A percentile compares a stretch with the other conserved stretches of the same genome.
phyloP scores from a whole-genome alignment of 2,797 vertebrate genomes.

The Tadarida brasiliensis region DNA sequence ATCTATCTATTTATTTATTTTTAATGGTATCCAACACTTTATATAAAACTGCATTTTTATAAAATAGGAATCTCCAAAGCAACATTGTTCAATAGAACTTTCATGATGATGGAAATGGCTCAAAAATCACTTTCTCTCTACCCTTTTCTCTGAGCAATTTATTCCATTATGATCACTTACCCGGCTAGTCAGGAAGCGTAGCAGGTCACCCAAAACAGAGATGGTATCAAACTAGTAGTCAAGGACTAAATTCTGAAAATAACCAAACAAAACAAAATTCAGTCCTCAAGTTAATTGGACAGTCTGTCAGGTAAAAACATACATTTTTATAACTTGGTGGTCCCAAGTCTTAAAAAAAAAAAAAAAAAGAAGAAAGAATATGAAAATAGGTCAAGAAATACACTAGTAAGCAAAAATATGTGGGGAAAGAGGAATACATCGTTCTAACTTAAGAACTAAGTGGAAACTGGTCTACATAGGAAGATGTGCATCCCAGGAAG shows the following conservation, averaged over 20 bases:
- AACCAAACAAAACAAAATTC: slow-evolving; percentile 27
- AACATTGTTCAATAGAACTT: neutral
- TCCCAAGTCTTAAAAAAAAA: slow-evolving; percentile 83
- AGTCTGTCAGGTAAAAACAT: slow-evolving; percentile 80
- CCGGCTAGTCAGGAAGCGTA: slow-evolving; percentile 85
- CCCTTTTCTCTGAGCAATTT: slow-evolving; percentile 83
- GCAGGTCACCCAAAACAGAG: slow-evolving; percentile 84
- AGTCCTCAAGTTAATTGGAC: neutral
- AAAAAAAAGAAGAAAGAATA: slow-evolving; percentile 86
- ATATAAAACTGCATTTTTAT: neutral
- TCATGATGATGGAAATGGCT: neutral
- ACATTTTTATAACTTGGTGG: slow-evolving; percentile 84
- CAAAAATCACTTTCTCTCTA: neutral
- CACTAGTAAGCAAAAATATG: slow-evolving; percentile 81
- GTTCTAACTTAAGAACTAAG: slow-evolving; percentile 72
- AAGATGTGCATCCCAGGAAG: slow-evolving; percentile 72
- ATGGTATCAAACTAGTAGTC: slow-evolving; percentile 82
- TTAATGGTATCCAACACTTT: neutral
- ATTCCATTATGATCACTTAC: slow-evolving; percentile 88
- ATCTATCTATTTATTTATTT: slow-evolving; percentile 83
- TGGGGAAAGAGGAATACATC: slow-evolving; percentile 60
- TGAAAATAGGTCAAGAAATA: slow-evolving; percentile 88
- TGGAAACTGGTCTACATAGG: slow-evolving; percentile 44
- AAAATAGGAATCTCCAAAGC: neutral
- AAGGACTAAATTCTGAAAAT: slow-evolving; percentile 80